Conservation (phyloP, 2,113 vertebrate genomes). For the Felis chaus region DNA sequence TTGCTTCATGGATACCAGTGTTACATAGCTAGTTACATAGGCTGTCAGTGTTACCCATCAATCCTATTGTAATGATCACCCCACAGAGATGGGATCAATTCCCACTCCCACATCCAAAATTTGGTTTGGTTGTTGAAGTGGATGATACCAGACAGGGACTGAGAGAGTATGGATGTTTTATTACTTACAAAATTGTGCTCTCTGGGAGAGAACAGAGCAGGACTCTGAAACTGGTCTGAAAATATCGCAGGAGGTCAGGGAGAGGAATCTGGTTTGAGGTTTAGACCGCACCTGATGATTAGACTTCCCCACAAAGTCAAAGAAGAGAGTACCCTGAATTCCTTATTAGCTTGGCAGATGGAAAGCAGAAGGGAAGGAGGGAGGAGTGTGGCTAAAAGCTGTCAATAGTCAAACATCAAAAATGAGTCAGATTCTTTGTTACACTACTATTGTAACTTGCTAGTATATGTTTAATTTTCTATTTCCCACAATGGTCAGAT, state of each 20-base stretch:
- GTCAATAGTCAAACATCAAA: neutral
- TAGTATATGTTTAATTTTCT: neutral
- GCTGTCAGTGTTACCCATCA: too few species aligned
- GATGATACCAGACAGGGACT: neutral
- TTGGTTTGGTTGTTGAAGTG: neutral
- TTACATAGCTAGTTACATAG: neutral
- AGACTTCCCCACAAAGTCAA: neutral
- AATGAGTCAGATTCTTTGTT: neutral
- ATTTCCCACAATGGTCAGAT: neutral
- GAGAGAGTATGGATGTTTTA: neutral
- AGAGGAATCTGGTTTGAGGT: neutral
- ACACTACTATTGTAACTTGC: neutral
- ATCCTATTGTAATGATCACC: too few species aligned
- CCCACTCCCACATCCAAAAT: neutral
- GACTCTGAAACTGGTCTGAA: neutral
- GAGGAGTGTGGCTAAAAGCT: neutral
- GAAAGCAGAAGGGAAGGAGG: neutral
- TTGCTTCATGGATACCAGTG: neutral
- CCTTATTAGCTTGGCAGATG: neutral
- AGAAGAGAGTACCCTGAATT: neutral
- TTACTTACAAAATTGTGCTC: neutral
- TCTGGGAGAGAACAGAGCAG: neutral
- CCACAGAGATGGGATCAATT: neutral
- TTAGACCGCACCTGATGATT: neutral
- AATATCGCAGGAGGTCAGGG: neutral